Conservation (phyloP, 2,888 invertebrate species). For the Eugnorisma glareosa region DNA sequence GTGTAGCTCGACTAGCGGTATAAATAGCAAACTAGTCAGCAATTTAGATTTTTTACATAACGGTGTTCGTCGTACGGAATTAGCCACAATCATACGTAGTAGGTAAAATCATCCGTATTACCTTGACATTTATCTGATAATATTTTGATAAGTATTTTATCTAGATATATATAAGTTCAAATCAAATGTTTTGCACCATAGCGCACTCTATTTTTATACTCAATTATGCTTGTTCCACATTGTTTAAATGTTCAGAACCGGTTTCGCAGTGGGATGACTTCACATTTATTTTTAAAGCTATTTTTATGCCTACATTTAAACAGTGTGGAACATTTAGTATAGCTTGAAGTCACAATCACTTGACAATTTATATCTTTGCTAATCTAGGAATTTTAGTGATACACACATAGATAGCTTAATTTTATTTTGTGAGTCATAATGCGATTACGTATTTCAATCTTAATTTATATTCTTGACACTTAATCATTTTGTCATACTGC, state of each 20-base stretch:
- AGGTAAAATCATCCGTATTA: constrained; percentile 17
- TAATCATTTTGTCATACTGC: constrained; percentile 6
- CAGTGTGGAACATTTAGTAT: constrained; percentile 71
- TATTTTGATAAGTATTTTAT: constrained; percentile 47
- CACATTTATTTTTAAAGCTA: constrained; percentile 38
- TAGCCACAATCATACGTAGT: constrained; percentile 36
- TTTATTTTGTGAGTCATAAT: constrained; percentile 32
- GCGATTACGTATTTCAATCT: constrained; percentile 11
- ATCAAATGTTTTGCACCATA: constrained; percentile 32
- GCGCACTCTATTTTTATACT: constrained; percentile 8
- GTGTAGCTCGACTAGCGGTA: neutral
- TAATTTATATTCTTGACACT: neutral
- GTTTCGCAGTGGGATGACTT: constrained; percentile 81
- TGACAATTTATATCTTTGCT: constrained; percentile 7
- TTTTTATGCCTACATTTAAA: constrained; percentile 59
- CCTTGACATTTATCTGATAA: constrained; percentile 58
- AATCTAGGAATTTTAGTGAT: constrained; percentile 30
- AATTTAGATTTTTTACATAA: constrained; percentile 21
- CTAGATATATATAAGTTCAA: constrained; percentile 31
- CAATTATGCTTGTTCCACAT: constrained; percentile 72
- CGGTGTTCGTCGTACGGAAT: constrained; percentile 4
- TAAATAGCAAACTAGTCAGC: constrained; percentile 19
- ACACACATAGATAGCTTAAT: neutral
- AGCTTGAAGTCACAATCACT: constrained; percentile 1
- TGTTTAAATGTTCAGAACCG: constrained; percentile 71